A percentile compares a stretch with the other conserved stretches of the same genome.
Conservation (phyloP, 92 coral and sea anemone species). For the Phenganax marumi region DNA sequence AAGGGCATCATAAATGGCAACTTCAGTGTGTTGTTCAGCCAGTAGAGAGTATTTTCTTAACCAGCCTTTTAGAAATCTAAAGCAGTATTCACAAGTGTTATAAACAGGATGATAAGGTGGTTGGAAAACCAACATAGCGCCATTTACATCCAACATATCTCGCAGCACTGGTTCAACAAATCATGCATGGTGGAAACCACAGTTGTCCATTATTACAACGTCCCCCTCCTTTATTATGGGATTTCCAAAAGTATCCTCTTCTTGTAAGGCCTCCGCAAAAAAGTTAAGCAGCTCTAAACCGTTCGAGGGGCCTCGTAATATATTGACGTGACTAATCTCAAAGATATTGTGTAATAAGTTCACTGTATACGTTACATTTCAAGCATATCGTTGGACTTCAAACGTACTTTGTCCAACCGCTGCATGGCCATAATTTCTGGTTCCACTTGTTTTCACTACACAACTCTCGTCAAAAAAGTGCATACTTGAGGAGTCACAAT, state of each 20-base stretch:
- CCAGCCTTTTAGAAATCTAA: constrained; percentile 41
- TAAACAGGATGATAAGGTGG: constrained; percentile 55
- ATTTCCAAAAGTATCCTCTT: constrained; percentile 45
- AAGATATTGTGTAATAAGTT: constrained; percentile 44
- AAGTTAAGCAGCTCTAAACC: constrained; percentile 48
- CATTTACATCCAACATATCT: constrained; percentile 44
- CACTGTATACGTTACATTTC: constrained; percentile 49
- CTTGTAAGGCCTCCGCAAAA: constrained; percentile 48
- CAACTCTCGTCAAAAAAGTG: constrained; percentile 56
- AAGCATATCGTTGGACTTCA: constrained; percentile 51
- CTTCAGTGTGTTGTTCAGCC: constrained; percentile 43
- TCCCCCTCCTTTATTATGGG: constrained; percentile 52
- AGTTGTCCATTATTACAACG: constrained; percentile 56
- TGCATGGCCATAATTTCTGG: constrained; percentile 43
- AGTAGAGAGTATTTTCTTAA: constrained; percentile 24
- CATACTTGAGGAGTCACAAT: constrained; percentile 31
- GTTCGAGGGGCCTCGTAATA: constrained; percentile 51
- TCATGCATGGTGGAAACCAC: constrained; percentile 61
- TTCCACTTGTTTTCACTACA: constrained; percentile 45
- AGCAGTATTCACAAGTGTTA: constrained; percentile 37
- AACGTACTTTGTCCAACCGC: constrained; percentile 15
- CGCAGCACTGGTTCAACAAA: constrained; percentile 54
- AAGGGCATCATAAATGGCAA: constrained; percentile 48
- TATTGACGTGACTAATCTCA: constrained; percentile 42
- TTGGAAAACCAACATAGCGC: constrained; percentile 46